A percentile compares a stretch with the other conserved stretches of the same genome.
phyloP scores from a whole-genome alignment of 2,113 vertebrate genomes.

The Lasiurus cinereus region DNA sequence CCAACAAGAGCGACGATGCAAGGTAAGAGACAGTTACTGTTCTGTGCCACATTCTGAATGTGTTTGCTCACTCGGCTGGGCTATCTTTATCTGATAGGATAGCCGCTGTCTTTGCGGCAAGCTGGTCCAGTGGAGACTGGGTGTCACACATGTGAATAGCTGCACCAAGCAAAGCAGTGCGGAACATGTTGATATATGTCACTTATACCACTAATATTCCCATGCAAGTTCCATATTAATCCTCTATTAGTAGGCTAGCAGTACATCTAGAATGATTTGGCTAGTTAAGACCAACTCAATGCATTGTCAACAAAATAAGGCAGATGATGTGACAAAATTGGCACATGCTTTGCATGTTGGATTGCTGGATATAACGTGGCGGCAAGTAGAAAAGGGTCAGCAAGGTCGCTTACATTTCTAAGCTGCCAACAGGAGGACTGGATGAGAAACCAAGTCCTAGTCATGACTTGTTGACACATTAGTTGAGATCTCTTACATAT shows the following conservation, averaged over 20 bases:
- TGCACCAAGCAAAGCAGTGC: background rate
- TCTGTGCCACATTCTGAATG: rapidly evolving
- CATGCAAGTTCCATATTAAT: background rate
- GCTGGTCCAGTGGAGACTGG: rapidly evolving
- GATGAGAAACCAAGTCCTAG: background rate
- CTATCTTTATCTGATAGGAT: background rate
- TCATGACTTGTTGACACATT: background rate
- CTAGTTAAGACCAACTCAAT: background rate
- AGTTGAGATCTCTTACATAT: background rate
- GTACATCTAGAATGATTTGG: background rate
- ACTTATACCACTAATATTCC: background rate
- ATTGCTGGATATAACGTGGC: background rate
- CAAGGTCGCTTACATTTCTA: background rate
- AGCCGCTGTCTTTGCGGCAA: background rate
- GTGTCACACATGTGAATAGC: background rate
- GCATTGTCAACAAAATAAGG: background rate
- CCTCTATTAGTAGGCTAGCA: background rate
- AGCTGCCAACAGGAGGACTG: background rate
- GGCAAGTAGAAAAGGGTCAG: background rate
- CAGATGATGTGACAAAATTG: background rate
- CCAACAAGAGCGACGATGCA: slow-evolving; percentile 96
- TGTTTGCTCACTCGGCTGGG: background rate
- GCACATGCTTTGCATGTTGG: background rate
- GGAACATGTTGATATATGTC: background rate
- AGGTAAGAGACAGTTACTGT: slow-evolving; percentile 89